These are phyloP conservation scores for Criorhina ranunculi DNA, from an alignment of 2,888 invertebrate species.

Conservation along the genomic window DNA sequence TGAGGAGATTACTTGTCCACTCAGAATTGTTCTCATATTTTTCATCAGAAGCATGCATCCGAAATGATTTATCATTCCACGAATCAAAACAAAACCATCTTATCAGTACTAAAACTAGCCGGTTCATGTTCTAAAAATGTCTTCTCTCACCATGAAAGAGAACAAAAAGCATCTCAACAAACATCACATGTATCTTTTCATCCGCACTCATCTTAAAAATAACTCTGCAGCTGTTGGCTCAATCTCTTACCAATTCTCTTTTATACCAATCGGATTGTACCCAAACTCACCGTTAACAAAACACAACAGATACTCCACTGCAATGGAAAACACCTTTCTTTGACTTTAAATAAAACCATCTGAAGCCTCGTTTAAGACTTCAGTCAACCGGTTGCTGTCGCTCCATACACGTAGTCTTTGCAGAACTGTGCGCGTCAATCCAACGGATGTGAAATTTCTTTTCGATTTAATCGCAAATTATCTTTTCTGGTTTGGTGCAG, in stretches of 20 bases:
- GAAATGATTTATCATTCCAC: background rate
- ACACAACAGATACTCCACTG: constrained; percentile 4
- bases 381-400: constrained; percentile 70
- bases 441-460: constrained; percentile 41
- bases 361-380: constrained; percentile 31
- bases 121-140: too few relatives aligned
- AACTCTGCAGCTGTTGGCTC: constrained; percentile 2
- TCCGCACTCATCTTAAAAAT: too few relatives aligned
- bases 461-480: constrained; percentile 20
- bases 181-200: background rate
- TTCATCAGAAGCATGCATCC: too few relatives aligned
- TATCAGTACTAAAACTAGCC: constrained; percentile 10
- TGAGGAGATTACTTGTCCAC: too few relatives aligned
- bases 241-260: constrained; percentile 44
- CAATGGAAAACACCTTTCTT: constrained; percentile 35
- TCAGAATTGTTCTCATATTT: too few relatives aligned
- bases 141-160: background rate
- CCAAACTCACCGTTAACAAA: constrained; percentile 38
- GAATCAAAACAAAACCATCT: background rate
- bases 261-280: constrained; percentile 57
- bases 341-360: constrained; percentile 56
- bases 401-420: constrained; percentile 40
- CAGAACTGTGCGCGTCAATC: constrained; percentile 1
- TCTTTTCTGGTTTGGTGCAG: constrained; percentile 20
- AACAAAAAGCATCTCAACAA: background rate